Base-by-base conservation (phyloP, 2,888 invertebrate species). In the Ischnus inquisitorius region DNA sequence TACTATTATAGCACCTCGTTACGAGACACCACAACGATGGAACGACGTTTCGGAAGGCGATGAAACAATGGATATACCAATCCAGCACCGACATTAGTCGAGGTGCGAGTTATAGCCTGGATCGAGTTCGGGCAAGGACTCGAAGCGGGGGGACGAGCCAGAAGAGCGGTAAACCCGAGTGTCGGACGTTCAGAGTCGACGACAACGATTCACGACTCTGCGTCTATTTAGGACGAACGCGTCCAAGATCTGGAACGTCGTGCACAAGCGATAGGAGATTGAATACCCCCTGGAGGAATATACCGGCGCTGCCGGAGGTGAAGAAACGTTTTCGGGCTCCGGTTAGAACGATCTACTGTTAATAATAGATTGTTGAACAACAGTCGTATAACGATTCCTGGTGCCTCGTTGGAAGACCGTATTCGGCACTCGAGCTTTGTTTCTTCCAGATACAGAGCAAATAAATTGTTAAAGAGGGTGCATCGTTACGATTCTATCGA, bases 151-250 rank as follows among this genome's bases (percentile, higher is more conserved):
- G 43, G 41, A 41, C 19, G 43, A 28, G 65, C 16, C 41, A 64
- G 12, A 8, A 22, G 19, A 60, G 83, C 65, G 65, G 76, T 79
- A 67, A 51, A 76, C 79, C 48, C 67, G 19, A 79, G 69, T 76
- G 83, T 80, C 83, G 46, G 76, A 62, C 79, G 43, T 54, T 79
- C 22, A 64, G 46, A 54, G 64, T 48, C 12, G 64, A 65, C 41
- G 71, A 54, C 62, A 69, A 83, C 72, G 79, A 83, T 83, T 83
- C 79, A 83, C 83, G 76, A 80, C 76, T 76, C 34, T 14, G 19
- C 22, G 60, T 68, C n/a, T 76, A 80, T 83, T 80, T 71, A 48
- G 76, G 68, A 80, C 79, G 64, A 74, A 64, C 68, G n/a, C 78
- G 74, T 82, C 57, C 74, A 71, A 83, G 77, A 83, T 83, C 60